Percentiles rank a stretch among this genome's conserved stretches.
These are phyloP conservation scores for Lipophrys pholis DNA, from an alignment of 2,113 vertebrate genomes.

Conservation along the genomic window DNA sequence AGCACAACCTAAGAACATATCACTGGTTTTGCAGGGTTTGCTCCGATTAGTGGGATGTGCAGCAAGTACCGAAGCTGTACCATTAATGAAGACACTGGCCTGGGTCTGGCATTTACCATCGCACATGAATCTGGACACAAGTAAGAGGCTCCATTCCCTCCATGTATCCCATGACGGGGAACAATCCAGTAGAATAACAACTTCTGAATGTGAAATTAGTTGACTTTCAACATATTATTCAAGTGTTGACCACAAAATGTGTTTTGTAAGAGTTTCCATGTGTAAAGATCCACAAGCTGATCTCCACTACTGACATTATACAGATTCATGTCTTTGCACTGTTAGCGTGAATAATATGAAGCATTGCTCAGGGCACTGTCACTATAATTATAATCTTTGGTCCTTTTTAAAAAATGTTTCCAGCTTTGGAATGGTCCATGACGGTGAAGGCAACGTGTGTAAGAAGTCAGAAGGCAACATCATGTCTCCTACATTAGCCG, in stretches of 20 bases:
- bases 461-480: conserved; percentile 93
- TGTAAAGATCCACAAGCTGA: too few species aligned
- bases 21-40: conserved; percentile 83
- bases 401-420: too few species aligned
- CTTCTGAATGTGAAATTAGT: not conserved
- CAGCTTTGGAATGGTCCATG: conserved; percentile 94
- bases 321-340: not conserved
- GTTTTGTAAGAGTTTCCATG: too few species aligned
- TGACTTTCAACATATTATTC: not conserved
- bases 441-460: conserved; percentile 91
- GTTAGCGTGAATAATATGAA: not conserved
- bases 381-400: not conserved
- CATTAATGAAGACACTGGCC: conserved; percentile 90
- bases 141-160: conserved; percentile 74
- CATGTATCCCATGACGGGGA: not conserved
- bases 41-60: conserved; percentile 95
- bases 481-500: conserved; percentile 92
- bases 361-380: too few species aligned
- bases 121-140: conserved; percentile 95
- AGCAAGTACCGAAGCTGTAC: conserved; percentile 94
- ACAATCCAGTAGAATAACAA: not conserved
- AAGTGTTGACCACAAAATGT: too few species aligned
- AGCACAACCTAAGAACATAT: too few species aligned
- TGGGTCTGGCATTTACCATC: conserved; percentile 92
- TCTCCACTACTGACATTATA: not conserved